phyloP scores from a whole-genome alignment of 2,888 invertebrate genomes.

The Dione juno region DNA sequence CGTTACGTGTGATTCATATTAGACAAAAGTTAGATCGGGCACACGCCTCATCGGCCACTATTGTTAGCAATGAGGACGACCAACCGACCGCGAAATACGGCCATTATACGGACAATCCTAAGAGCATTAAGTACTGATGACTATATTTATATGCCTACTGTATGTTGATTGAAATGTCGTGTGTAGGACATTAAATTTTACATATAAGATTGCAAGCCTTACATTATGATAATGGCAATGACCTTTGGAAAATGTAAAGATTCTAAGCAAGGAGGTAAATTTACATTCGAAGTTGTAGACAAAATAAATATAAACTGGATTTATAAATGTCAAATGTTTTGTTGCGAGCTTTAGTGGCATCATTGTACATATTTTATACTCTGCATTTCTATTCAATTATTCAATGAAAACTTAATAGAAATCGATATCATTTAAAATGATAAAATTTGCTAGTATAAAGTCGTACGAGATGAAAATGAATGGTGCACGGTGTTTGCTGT shows the following conservation, averaged over 20 bases:
- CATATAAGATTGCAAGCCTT: background rate
- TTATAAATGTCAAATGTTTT: conserved; percentile 10
- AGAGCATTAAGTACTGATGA: conserved; percentile 54
- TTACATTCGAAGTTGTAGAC: background rate
- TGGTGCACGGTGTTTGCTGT: background rate
- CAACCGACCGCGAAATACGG: conserved; percentile 64
- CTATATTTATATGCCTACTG: conserved; percentile 58
- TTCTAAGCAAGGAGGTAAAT: conserved; percentile 9
- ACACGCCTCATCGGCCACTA: conserved; percentile 57
- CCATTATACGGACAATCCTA: conserved; percentile 50
- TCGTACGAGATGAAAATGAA: background rate
- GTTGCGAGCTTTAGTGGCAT: background rate
- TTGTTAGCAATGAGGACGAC: conserved; percentile 59
- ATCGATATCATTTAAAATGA: too few species aligned
- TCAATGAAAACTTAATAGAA: too few species aligned
- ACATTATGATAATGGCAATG: conserved; percentile 18
- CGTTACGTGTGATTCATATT: conserved; percentile 33
- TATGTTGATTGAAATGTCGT: conserved; percentile 31
- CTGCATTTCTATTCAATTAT: background rate
- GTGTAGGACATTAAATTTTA: conserved; percentile 37
- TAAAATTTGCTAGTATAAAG: too few species aligned
- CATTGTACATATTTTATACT: background rate
- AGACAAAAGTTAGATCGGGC: conserved; percentile 46
- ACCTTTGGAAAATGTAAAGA: conserved; percentile 3
- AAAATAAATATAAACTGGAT: conserved; percentile 15